Base-by-base conservation (phyloP, 2,797 vertebrate genomes). In the Pangasius mekongensis region DNA sequence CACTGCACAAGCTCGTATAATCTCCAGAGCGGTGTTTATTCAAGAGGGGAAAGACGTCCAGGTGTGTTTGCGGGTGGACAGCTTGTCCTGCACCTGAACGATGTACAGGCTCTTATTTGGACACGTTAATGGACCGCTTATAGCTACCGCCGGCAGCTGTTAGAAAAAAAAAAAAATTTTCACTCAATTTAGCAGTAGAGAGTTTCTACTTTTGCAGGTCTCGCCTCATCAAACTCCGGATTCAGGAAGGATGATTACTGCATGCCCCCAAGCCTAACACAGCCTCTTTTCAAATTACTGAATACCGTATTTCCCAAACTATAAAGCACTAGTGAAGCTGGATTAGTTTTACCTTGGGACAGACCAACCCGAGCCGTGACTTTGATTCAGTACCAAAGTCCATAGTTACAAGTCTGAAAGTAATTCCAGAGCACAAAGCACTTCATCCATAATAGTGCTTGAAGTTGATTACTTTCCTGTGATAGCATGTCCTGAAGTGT, bases 111-210 rank as follows among this genome's bases (percentile, higher is more conserved):
- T 78, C 43, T 49, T 66, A 52, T 77, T 64, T 47, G 66, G 30
- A 82, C 43, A 83, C 4, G 33, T 43, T 73, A 73, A 60, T 49
- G 78, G 54, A 71, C 13, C 33, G 69, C 33, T 71, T 87, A 18
- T n/a, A 27, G 86, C 3, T 24, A n/a, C 3, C 14, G 58, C 66
- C 10, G 18, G 27, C 77, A 58, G 84, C 36, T 60, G 73, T 43
- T 24, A 9, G 18, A 20, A 8, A 3, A 1, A 24, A 16, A 30
- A 13, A 60, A 14, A 43, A 9, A 3, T 77, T 78, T 67, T n/a
- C 52, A 84, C 43, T 78, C 60, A 66, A 66, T 78, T 86, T 52
- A 86, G 39, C 73, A 56, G 14, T 47, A 49, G 73, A 47, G 69
- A 71, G 30, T n/a, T 58, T 39, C 7, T 60, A 20, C 30, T 85